These are phyloP conservation scores for Ameiurus melas DNA, from an alignment of 2,113 vertebrate genomes.

Conservation along the genomic window DNA sequence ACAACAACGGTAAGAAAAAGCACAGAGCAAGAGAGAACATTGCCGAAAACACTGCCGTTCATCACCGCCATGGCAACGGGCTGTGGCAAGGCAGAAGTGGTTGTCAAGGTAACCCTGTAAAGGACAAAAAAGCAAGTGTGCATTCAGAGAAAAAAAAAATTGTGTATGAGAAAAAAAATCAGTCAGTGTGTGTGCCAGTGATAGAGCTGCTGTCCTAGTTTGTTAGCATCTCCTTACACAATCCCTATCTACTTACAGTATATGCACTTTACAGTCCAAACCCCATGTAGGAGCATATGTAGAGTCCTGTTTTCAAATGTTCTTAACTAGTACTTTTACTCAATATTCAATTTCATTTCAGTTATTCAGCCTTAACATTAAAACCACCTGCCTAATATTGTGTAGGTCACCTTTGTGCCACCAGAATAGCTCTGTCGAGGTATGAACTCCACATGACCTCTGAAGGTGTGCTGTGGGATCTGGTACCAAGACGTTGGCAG, in stretches of 20 bases:
- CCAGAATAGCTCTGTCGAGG: no score
- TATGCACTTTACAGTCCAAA: neutral
- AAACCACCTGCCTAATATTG: no score
- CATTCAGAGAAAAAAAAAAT: constrained; percentile 34
- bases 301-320: neutral
- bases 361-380: no score
- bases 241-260: neutral
- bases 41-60: constrained; percentile 22
- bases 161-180: neutral
- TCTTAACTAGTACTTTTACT: neutral
- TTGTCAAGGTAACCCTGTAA: constrained; percentile 62
- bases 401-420: no score
- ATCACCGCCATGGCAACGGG: constrained; percentile 45
- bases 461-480: no score
- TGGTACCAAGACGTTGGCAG: no score
- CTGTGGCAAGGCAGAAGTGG: constrained; percentile 40
- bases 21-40: constrained; percentile 23
- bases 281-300: neutral
- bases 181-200: neutral
- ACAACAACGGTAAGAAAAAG: neutral
- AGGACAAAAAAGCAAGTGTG: constrained; percentile 40
- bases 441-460: no score
- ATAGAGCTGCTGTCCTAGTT: neutral
- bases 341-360: neutral
- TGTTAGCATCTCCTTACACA: neutral